Conservation (phyloP, 2,113 vertebrate species). For the Sus scrofa region DNA sequence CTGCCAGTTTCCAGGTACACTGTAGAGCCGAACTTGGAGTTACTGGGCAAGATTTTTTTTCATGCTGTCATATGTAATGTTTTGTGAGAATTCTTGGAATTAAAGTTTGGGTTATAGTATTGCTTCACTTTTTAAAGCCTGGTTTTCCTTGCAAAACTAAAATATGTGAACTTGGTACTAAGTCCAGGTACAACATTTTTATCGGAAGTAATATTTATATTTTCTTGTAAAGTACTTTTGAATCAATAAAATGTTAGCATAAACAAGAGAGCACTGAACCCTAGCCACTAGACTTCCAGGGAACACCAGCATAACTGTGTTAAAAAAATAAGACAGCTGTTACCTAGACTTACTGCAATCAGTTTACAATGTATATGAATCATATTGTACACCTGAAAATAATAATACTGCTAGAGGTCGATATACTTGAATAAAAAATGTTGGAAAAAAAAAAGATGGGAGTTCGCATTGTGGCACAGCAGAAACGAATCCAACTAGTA, state of each 20-base stretch:
- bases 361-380: background rate
- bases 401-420: no score
- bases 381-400: no score
- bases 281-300: background rate
- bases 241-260: slow-evolving; percentile 9
- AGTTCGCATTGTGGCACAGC: no score
- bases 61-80: slow-evolving; percentile 83
- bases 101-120: slow-evolving; percentile 87
- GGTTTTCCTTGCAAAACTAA: background rate
- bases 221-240: background rate
- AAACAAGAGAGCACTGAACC: background rate
- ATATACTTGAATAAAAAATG: no score
- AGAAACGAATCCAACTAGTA: no score
- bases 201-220: slow-evolving; percentile 9
- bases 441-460: background rate
- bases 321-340: background rate
- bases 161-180: background rate
- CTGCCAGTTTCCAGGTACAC: slow-evolving; percentile 73
- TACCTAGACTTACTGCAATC: background rate
- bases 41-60: slow-evolving; percentile 82
- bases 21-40: slow-evolving; percentile 74
- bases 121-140: slow-evolving; percentile 72
- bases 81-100: slow-evolving; percentile 86
- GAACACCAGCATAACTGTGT: background rate
- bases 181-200: background rate